Percentiles rank a stretch among this genome's conserved stretches.
phyloP scores from a whole-genome alignment of 2,797 vertebrate species.

The Periparus ater region DNA sequence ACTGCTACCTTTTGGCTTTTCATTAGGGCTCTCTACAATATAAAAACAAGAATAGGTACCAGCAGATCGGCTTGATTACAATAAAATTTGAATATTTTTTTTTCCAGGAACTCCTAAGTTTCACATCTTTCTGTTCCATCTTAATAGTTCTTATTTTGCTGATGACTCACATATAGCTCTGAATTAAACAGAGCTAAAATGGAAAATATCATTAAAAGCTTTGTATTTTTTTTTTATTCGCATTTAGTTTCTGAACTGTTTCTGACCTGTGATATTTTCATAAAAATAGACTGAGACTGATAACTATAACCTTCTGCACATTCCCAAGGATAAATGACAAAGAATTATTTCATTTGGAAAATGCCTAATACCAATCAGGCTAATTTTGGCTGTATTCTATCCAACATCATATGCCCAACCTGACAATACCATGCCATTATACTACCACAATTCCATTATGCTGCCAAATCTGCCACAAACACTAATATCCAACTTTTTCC shows the following conservation, averaged over 20 bases:
- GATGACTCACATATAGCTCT: neutral
- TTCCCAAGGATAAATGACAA: conserved; percentile 32
- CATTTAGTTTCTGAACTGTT: conserved; percentile 25
- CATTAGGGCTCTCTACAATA: neutral
- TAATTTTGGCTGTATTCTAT: neutral
- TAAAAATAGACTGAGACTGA: conserved; percentile 19
- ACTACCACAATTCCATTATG: neutral
- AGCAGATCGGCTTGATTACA: neutral
- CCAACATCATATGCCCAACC: neutral
- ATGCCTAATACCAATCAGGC: conserved; percentile 6
- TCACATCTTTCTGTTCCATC: neutral
- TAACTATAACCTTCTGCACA: conserved; percentile 13
- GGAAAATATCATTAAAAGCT: conserved; percentile 43
- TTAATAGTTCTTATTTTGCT: conserved; percentile 21
- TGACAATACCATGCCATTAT: neutral
- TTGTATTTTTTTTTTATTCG: conserved; percentile 5
- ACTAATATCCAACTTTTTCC: conserved; percentile 40
- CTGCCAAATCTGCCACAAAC: conserved; percentile 41
- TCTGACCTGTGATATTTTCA: conserved; percentile 49
- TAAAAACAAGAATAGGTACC: neutral
- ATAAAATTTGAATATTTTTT: neutral
- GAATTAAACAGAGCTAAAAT: conserved; percentile 39
- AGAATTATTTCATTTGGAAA: conserved; percentile 33
- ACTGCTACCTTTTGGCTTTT: neutral
- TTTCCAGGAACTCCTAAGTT: neutral